phyloP scores from a whole-genome alignment of 2,797 vertebrate genomes.

The Toxotes lorentzi region DNA sequence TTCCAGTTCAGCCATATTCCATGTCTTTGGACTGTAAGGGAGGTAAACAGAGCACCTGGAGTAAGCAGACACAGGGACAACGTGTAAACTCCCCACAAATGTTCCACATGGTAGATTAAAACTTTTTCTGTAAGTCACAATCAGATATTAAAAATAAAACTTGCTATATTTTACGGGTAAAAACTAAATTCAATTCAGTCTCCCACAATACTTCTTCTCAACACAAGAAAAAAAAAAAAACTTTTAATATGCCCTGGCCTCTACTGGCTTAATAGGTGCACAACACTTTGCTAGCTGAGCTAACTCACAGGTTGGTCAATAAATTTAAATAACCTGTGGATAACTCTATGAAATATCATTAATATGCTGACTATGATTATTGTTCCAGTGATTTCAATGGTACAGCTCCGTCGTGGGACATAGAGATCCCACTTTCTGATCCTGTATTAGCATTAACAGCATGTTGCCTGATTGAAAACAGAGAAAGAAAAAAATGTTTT shows the following conservation, averaged over 20 bases:
- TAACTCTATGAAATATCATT: conserved; percentile 4
- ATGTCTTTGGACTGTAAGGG: too few species aligned
- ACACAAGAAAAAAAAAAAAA: conserved; percentile 16
- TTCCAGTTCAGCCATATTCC: not conserved
- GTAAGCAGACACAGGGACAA: not conserved
- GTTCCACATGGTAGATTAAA: not conserved
- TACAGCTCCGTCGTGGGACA: not conserved
- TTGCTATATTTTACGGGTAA: too few species aligned
- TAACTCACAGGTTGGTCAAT: conserved; percentile 15
- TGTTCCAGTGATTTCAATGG: conserved; percentile 10
- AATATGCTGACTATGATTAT: not conserved
- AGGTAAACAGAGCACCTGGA: not conserved
- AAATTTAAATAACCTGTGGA: conserved; percentile 3
- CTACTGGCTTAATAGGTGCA: conserved; percentile 51
- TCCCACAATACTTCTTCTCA: conserved; percentile 2
- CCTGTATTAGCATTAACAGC: conserved; percentile 12
- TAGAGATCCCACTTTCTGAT: conserved; percentile 6
- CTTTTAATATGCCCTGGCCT: conserved; percentile 50
- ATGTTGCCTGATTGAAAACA: conserved; percentile 11
- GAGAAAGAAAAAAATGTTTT: not conserved
- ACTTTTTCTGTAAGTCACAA: not conserved
- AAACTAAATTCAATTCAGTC: conserved; percentile 24
- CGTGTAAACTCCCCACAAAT: not conserved
- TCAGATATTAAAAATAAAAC: too few species aligned
- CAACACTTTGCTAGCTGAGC: conserved; percentile 42